Percentiles rank a stretch among this genome's conserved stretches.
Evolutionary conservation across 2,113 vertebrate genomes (phyloP).

Genomic region (Anser brachyrhynchus): DNA sequence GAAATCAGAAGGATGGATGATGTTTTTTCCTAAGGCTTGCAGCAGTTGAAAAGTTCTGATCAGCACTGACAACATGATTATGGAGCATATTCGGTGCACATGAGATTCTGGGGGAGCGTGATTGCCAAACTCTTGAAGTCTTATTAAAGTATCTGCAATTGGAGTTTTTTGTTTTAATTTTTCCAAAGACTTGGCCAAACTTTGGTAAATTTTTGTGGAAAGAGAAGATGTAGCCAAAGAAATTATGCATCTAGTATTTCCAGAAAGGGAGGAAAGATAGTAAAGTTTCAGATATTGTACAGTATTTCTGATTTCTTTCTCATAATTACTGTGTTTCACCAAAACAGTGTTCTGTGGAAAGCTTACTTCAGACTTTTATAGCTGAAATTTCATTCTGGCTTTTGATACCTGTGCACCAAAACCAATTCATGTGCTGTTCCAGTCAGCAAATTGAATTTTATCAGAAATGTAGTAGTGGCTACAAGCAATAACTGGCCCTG

Average conservation of each 20-base stretch:
- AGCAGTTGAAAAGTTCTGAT: background rate
- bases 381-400: background rate
- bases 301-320: background rate
- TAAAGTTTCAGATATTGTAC: background rate
- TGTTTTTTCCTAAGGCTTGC: background rate
- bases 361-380: background rate
- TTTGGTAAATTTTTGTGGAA: background rate
- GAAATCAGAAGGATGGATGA: background rate
- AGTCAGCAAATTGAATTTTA: background rate
- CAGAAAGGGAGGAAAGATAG: background rate
- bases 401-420: background rate
- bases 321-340: background rate
- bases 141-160: background rate
- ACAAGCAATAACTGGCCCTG: background rate
- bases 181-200: background rate
- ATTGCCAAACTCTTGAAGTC: background rate
- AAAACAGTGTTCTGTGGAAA: background rate
- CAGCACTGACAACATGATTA: background rate
- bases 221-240: background rate
- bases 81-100: background rate
- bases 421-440: background rate
- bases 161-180: background rate
- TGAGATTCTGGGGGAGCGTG: background rate
- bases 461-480: background rate
- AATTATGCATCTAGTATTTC: background rate